Evolutionary conservation across 2,888 invertebrate species (phyloP).

Genomic region (Lamellibrachia satsuma): DNA sequence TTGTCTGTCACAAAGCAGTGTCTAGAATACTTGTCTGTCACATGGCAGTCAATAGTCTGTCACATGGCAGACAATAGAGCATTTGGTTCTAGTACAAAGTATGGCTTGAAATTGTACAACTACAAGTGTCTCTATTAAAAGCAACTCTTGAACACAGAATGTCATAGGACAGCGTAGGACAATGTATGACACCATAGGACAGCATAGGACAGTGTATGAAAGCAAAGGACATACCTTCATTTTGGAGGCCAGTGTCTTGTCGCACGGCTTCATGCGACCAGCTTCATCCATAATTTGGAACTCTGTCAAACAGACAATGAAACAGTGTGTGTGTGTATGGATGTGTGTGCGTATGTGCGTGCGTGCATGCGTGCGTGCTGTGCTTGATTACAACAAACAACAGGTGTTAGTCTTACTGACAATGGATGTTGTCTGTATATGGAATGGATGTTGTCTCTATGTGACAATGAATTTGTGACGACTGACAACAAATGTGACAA

Average conservation of each 20-base stretch:
- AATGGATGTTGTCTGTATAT: background rate
- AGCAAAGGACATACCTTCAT: constrained; percentile 48
- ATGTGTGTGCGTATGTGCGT: background rate
- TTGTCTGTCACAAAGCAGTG: too few species aligned
- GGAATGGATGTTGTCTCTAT: too few species aligned
- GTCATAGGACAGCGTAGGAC: background rate
- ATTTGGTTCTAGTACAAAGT: background rate
- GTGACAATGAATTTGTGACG: background rate
- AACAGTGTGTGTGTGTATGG: background rate
- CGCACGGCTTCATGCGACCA: constrained; percentile 49
- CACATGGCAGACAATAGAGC: too few species aligned
- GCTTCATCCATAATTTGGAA: constrained; percentile 57
- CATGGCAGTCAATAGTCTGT: too few species aligned
- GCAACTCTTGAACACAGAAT: background rate
- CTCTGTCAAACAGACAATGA: constrained; percentile 39
- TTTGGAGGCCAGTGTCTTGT: constrained; percentile 52
- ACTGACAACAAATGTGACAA: background rate
- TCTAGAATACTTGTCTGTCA: too few species aligned
- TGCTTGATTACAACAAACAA: background rate
- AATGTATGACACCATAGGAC: background rate
- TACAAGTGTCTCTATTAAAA: background rate
- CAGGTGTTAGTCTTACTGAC: background rate
- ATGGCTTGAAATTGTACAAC: background rate
- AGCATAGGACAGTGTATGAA: background rate
- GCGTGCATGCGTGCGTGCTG: background rate